Evolutionary conservation across 2,113 vertebrate genomes (phyloP).

Genomic region (Cheilinus undulatus): DNA sequence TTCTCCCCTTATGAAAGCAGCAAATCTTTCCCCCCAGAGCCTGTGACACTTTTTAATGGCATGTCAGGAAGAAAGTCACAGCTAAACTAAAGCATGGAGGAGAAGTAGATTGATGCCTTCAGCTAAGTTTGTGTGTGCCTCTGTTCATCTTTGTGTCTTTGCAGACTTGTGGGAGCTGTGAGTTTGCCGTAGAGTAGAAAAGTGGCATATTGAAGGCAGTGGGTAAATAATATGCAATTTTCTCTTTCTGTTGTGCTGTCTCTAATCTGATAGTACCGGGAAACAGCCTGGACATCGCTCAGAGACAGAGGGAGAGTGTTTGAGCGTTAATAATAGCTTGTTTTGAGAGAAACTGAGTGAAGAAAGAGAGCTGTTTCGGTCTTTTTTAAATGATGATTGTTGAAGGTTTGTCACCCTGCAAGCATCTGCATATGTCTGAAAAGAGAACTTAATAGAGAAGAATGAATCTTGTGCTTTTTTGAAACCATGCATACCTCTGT

Average conservation of each 20-base stretch:
- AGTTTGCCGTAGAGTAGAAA: conserved; percentile 71
- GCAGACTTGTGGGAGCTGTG: conserved; percentile 50
- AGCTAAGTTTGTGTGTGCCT: conserved; percentile 35
- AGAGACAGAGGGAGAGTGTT: conserved; percentile 48
- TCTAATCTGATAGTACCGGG: conserved; percentile 58
- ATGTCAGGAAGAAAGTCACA: too few relatives aligned
- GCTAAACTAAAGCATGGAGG: background rate
- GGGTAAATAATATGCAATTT: conserved; percentile 81
- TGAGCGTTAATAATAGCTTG: conserved; percentile 64
- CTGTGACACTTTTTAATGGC: conserved; percentile 74
- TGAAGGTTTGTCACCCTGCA: too few relatives aligned
- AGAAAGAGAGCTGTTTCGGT: conserved; percentile 33
- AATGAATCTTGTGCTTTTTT: too few relatives aligned
- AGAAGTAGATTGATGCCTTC: conserved; percentile 24
- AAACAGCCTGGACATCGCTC: conserved; percentile 64
- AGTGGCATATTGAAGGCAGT: conserved; percentile 76
- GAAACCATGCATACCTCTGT: too few relatives aligned
- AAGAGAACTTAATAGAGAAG: too few relatives aligned
- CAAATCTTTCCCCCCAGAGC: conserved; percentile 68
- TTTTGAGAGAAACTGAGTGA: conserved; percentile 39
- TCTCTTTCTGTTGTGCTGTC: conserved; percentile 67
- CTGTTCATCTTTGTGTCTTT: conserved; percentile 30
- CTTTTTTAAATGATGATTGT: too few relatives aligned
- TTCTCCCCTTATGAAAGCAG: background rate
- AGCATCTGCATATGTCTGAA: too few relatives aligned